These are phyloP conservation scores for Tuta absoluta DNA, from an alignment of 2,888 invertebrate species.

Conservation along the genomic window DNA sequence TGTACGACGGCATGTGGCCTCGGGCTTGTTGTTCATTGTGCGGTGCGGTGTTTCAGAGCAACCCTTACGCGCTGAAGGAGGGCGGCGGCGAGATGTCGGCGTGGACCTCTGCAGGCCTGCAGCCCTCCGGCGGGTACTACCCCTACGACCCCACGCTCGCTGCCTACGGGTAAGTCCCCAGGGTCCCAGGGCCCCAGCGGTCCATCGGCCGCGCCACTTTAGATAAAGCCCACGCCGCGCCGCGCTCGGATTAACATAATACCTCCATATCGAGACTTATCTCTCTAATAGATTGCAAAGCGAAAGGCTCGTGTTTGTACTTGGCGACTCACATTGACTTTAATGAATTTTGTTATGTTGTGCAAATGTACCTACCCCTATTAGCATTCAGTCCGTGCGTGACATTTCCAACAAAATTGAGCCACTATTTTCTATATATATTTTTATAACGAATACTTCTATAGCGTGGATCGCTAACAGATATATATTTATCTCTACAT, in stretches of 20 bases:
- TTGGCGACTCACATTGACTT: slow-evolving; percentile 68
- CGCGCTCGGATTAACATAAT: slow-evolving; percentile 72
- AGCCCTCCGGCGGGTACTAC: slow-evolving; percentile 95
- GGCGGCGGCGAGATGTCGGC: slow-evolving; percentile 94
- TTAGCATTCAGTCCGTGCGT: slow-evolving; percentile 40
- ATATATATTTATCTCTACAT: no score
- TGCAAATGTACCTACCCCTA: slow-evolving; percentile 61
- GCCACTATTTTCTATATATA: slow-evolving; percentile 54
- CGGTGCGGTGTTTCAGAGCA: slow-evolving; percentile 86
- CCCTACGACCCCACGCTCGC: slow-evolving; percentile 96
- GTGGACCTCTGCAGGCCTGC: slow-evolving; percentile 94
- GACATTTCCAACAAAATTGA: slow-evolving; percentile 42
- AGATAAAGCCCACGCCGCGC: slow-evolving; percentile 72
- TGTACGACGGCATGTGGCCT: slow-evolving; percentile 10
- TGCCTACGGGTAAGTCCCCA: slow-evolving; percentile 93
- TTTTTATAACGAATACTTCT: slow-evolving; percentile 13
- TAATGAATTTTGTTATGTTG: slow-evolving; percentile 66
- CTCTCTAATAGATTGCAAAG: slow-evolving; percentile 77
- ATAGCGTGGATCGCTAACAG: neutral
- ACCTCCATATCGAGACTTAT: slow-evolving; percentile 72
- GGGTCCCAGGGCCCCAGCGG: slow-evolving; percentile 60
- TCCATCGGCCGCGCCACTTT: slow-evolving; percentile 69
- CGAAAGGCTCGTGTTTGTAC: slow-evolving; percentile 75
- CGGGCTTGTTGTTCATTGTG: slow-evolving; percentile 47
- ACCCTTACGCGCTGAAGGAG: slow-evolving; percentile 94